Evolutionary conservation across 2,797 vertebrate genomes (phyloP).

Genomic region (Orestias chungarensis): DNA sequence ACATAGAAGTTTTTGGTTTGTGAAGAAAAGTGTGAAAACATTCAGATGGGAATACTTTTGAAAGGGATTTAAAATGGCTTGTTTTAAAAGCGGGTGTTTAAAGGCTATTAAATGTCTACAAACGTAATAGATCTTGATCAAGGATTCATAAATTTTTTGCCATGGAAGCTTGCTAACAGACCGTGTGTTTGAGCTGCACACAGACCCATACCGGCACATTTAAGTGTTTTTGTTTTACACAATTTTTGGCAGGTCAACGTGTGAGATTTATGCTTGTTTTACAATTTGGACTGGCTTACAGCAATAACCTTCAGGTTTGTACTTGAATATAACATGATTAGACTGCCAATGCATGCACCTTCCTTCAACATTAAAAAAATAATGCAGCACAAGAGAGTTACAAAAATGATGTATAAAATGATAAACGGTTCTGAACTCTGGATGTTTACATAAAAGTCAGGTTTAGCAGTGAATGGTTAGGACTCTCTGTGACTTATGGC

Average conservation of each 20-base stretch:
- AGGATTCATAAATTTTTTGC: slow-evolving; percentile 24
- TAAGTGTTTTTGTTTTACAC: slow-evolving; percentile 5
- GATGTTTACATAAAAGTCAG: slow-evolving; percentile 19
- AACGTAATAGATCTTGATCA: too few relatives aligned
- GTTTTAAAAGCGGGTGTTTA: slow-evolving; percentile 9
- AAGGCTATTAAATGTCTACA: neutral
- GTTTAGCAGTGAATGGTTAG: neutral
- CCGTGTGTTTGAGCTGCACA: slow-evolving; percentile 17
- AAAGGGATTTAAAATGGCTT: neutral
- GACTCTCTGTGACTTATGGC: slow-evolving; percentile 29
- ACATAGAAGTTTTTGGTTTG: neutral
- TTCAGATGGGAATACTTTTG: neutral
- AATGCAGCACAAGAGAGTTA: neutral
- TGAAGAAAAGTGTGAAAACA: neutral
- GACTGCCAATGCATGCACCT: neutral
- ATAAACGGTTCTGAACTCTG: neutral
- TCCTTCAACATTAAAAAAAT: neutral
- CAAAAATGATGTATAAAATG: neutral
- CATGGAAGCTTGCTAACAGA: slow-evolving; percentile 20
- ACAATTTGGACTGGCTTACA: slow-evolving; percentile 38
- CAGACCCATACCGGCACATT: slow-evolving; percentile 6
- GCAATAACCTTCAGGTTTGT: slow-evolving; percentile 24
- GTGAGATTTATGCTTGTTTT: slow-evolving; percentile 52
- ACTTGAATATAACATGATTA: neutral
- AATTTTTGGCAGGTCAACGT: slow-evolving; percentile 22